These are phyloP conservation scores for Oreortyx pictus DNA, from an alignment of 2,797 vertebrate genomes.

Conservation along the genomic window DNA sequence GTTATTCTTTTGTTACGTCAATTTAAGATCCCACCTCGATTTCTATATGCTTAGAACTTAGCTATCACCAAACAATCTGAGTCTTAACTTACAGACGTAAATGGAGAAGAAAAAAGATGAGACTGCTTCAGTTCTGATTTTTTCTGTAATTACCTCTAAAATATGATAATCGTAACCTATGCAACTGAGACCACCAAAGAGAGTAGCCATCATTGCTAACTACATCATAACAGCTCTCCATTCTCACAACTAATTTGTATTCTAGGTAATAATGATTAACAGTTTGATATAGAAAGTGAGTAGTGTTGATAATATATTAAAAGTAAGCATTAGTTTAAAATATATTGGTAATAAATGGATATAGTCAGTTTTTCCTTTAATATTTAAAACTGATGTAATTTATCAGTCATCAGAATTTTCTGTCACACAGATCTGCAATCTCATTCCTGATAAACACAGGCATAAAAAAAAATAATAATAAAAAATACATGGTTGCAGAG, in stretches of 20 bases:
- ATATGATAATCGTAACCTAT: neutral
- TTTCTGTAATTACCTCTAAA: neutral
- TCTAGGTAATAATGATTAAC: neutral
- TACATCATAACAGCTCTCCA: neutral
- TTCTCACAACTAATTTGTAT: neutral
- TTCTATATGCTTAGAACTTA: neutral
- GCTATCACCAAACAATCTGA: neutral
- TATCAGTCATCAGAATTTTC: neutral
- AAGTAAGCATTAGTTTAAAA: neutral
- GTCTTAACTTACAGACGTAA: neutral
- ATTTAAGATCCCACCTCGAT: accelerated
- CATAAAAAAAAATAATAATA: neutral
- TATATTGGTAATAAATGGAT: neutral
- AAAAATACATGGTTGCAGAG: neutral
- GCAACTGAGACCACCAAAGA: neutral
- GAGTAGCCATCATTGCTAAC: neutral
- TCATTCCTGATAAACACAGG: neutral
- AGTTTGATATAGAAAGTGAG: neutral
- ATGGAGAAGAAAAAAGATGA: neutral
- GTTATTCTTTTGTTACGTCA: neutral
- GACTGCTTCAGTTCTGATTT: neutral
- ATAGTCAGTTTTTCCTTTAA: neutral
- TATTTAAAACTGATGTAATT: neutral
- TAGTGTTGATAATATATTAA: neutral
- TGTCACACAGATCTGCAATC: neutral